These are phyloP conservation scores for Styela plicata DNA, from an alignment of 23 tunicate species.

Conservation along the genomic window DNA sequence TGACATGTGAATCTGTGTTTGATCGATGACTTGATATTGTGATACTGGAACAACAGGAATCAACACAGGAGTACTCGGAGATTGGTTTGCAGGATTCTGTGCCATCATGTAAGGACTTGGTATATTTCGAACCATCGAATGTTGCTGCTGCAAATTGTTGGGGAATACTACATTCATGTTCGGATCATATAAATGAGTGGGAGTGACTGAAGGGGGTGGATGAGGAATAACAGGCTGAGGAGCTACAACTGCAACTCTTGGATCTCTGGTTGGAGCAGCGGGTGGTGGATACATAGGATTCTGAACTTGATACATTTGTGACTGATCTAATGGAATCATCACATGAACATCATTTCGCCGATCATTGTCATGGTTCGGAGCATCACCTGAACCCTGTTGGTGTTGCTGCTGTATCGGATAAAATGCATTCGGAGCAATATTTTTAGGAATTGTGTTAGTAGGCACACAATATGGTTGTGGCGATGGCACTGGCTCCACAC, in stretches of 20 bases:
- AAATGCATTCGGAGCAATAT: neutral
- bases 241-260: neutral
- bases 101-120: neutral
- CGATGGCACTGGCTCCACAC: neutral
- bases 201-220: neutral
- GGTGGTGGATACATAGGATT: neutral
- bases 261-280: neutral
- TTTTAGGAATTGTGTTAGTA: neutral
- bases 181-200: neutral
- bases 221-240: neutral
- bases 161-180: neutral
- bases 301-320: neutral
- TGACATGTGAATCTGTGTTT: neutral
- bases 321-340: neutral
- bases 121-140: neutral
- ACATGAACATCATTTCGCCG: too few relatives aligned
- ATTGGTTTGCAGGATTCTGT: neutral
- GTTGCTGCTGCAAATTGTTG: neutral
- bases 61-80: neutral
- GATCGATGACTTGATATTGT: neutral
- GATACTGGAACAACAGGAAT: neutral
- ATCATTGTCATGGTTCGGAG: neutral
- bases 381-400: too few relatives aligned
- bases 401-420: neutral
- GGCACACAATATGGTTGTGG: neutral